A percentile compares a stretch with the other conserved stretches of the same genome.
phyloP scores from a whole-genome alignment of 2,888 invertebrate species.

The Agonopterix subpropinquella region DNA sequence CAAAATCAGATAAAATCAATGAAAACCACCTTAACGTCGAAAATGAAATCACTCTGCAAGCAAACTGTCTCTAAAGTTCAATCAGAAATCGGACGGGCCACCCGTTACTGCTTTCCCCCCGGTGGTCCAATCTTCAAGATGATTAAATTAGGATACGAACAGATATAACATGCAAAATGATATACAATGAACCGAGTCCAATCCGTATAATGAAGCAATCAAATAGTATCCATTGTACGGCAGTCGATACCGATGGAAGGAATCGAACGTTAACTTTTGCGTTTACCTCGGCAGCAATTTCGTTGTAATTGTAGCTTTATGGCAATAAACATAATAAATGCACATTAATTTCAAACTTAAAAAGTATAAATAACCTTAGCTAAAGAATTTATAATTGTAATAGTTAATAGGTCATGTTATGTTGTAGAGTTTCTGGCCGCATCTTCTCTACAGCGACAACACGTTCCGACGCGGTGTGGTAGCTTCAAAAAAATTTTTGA shows the following conservation, averaged over 20 bases:
- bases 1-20: too few relatives aligned
- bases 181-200: conserved; percentile 65
- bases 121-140: conserved; percentile 74
- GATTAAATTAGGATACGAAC: conserved; percentile 72
- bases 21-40: neutral
- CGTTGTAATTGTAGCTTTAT: too few relatives aligned
- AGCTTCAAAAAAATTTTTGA: too few relatives aligned
- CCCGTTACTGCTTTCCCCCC: conserved; percentile 52
- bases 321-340: too few relatives aligned
- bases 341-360: too few relatives aligned
- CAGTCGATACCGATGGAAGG: conserved; percentile 25
- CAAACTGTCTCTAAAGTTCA: conserved; percentile 52
- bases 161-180: conserved; percentile 71
- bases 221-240: conserved; percentile 61
- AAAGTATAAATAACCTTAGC: too few relatives aligned
- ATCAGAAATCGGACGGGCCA: conserved; percentile 50
- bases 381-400: too few relatives aligned
- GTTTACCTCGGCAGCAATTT: conserved; percentile 12
- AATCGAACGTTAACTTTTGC: conserved; percentile 28
- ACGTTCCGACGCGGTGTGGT: too few relatives aligned
- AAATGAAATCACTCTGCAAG: conserved; percentile 30
- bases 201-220: conserved; percentile 73
- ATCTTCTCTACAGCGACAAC: too few relatives aligned
- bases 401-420: too few relatives aligned
- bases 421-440: too few relatives aligned